Evolutionary conservation across 2,888 invertebrate genomes (phyloP).

Genomic region (Nematopogon swammerdamellus): DNA sequence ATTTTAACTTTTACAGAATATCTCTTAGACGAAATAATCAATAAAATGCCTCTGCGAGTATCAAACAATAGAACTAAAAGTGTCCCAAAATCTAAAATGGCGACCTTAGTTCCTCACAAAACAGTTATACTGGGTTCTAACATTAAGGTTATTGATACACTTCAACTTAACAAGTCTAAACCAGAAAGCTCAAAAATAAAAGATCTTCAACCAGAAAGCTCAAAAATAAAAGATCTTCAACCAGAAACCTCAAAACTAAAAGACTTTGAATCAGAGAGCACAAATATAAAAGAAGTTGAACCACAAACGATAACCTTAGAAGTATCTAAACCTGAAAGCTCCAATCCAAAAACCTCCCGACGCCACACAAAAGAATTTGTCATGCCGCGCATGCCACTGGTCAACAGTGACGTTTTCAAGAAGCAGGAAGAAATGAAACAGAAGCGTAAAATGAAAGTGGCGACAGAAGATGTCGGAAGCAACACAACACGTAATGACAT

Average conservation of each 20-base stretch:
- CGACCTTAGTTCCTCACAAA: neutral
- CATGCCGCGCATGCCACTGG: conserved; percentile 42
- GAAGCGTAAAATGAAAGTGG: conserved; percentile 12
- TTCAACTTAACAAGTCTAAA: neutral
- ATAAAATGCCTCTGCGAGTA: conserved; percentile 33
- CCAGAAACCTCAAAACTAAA: conserved; percentile 7
- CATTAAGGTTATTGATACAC: neutral
- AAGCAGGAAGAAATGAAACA: conserved; percentile 16
- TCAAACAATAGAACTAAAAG: conserved; percentile 15
- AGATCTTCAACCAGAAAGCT: neutral
- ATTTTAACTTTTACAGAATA: conserved; percentile 23
- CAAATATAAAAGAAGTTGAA: conserved; percentile 1
- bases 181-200: neutral
- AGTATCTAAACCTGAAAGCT: conserved; percentile 1
- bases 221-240: conserved; percentile 1
- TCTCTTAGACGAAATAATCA: conserved; percentile 35
- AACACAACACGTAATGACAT: conserved; percentile 35
- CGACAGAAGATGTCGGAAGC: conserved; percentile 26
- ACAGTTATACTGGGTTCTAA: neutral
- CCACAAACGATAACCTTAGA: too few species aligned
- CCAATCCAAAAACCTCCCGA: conserved; percentile 8
- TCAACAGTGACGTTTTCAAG: conserved; percentile 33
- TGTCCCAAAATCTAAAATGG: conserved; percentile 7
- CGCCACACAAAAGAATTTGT: too few species aligned
- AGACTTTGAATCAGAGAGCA: conserved; percentile 8